Base-by-base conservation (phyloP, 2,113 vertebrate genomes). In the Passer domesticus region DNA sequence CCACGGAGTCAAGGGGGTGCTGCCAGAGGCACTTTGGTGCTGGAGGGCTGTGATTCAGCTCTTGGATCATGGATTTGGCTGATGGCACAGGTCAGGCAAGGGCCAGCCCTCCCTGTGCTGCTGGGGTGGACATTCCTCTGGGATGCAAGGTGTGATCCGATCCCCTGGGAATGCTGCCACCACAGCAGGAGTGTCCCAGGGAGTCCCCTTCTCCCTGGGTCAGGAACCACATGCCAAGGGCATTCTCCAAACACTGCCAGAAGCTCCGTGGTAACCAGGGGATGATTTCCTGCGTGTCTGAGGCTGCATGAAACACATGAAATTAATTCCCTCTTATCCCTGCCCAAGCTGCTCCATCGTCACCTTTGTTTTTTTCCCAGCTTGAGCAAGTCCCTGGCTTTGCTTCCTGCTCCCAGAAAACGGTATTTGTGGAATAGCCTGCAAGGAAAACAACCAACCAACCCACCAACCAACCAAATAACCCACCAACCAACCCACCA, bases 261-360 rank as follows among this genome's bases (percentile, higher is more conserved):
- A 1, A 20, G 59, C 30, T 64, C 0, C 0, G 22, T 10, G 28
- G 30, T 21, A 14, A 12, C 6, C 35, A 49, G 24, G 19, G 41
- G 13, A 5, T 35, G 2, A 13, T 33, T 33, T 5, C 0, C 0
- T 24, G 2, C 0, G 0, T n/a, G 47, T n/a, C 1, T 0, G 47
- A 37, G n/a, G 43, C 60, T 76, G 72, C 33, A 15, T 0, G 55
- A 33, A 43, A 22, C 53, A 20, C 19, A 0, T 2, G 9, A 52
- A 31, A 23, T 7, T 22, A 74, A 35, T 44, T 30, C 28, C 31
- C 23, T 53, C 55, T 15, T 9, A 16, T 37, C 68, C 2, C 46
- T 25, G n/a, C 46, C 59, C 1, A 0, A 37, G 79, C 68, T 47
- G 72, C 83, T 83, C 73, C 73, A 13, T 2, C 55, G 11, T 6